Evolutionary conservation across 2,888 invertebrate genomes (phyloP).

Genomic region (Ophion ellenae): DNA sequence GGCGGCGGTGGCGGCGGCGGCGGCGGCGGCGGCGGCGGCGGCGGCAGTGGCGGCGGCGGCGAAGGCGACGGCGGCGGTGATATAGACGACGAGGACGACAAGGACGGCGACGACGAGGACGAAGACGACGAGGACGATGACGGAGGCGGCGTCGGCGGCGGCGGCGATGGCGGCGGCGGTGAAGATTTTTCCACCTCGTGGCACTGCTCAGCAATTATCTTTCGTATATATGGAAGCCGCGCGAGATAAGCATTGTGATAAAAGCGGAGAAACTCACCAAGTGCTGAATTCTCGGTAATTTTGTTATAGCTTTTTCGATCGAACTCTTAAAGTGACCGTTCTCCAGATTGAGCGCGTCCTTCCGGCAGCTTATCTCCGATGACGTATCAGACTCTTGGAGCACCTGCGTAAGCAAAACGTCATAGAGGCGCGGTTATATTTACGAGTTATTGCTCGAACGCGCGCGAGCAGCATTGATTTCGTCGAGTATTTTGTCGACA

Average conservation of each 20-base stretch:
- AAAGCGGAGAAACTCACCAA: constrained; percentile 74
- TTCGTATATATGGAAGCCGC: no score
- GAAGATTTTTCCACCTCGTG: constrained; percentile 86
- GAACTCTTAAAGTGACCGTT: constrained; percentile 82
- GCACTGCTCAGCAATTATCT: constrained; percentile 73
- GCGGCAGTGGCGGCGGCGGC: constrained; percentile 84
- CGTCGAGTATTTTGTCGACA: neutral
- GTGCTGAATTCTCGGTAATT: constrained; percentile 83
- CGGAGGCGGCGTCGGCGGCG: no score
- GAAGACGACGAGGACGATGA: no score
- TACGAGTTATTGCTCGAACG: no score
- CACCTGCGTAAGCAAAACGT: constrained; percentile 78
- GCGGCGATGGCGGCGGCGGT: constrained; percentile 79
- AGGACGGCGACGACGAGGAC: constrained; percentile 84
- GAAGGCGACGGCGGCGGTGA: constrained; percentile 84
- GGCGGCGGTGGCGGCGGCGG: constrained; percentile 85
- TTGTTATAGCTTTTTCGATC: constrained; percentile 82
- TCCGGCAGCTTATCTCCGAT: constrained; percentile 84
- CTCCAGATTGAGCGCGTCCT: constrained; percentile 82
- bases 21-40: constrained; percentile 85
- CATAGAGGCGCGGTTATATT: neutral
- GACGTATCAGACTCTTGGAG: constrained; percentile 85
- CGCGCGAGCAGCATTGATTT: no score
- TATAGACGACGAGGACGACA: constrained; percentile 84
- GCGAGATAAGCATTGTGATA: no score